These are phyloP conservation scores for Fregetta grallaria DNA, from an alignment of 2,113 vertebrate genomes.

Conservation along the genomic window DNA sequence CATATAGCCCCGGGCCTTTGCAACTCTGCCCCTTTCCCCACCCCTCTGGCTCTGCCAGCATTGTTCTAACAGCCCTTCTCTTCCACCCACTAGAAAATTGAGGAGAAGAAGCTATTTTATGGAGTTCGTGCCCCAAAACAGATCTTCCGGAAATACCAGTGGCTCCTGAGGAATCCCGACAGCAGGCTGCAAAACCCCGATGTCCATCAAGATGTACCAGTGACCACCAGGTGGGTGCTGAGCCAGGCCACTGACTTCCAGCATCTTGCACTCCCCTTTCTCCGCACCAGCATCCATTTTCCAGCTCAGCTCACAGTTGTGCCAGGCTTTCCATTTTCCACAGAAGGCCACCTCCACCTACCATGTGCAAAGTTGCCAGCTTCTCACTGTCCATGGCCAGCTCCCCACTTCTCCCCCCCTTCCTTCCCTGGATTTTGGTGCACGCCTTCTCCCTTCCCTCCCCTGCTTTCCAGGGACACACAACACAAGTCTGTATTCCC, in stretches of 20 bases:
- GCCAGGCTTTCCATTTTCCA: neutral
- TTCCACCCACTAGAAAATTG: slow-evolving; percentile 64
- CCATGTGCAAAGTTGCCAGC: rapidly evolving
- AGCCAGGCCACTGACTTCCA: neutral
- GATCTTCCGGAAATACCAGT: slow-evolving; percentile 78
- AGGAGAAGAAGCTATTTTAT: slow-evolving; percentile 77
- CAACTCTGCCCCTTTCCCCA: neutral
- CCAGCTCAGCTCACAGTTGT: neutral
- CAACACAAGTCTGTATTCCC: neutral
- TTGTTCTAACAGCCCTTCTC: neutral
- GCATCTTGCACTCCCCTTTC: neutral
- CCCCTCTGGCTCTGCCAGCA: neutral
- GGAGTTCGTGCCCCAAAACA: slow-evolving; percentile 77
- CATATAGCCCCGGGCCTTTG: neutral
- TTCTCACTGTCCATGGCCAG: neutral
- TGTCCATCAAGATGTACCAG: neutral
- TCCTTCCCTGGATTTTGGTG: neutral
- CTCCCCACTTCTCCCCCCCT: neutral
- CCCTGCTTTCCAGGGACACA: neutral
- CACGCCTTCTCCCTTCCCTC: neutral
- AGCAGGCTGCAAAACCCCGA: neutral
- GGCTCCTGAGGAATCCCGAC: slow-evolving; percentile 78
- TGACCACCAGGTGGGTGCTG: slow-evolving; percentile 75
- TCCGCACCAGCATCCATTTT: neutral
- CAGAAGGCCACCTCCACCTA: neutral